A percentile compares a stretch with the other conserved stretches of the same genome.
Evolutionary conservation across 92 coral and sea anemone species (phyloP).

Genomic region (Actinernus sp.): DNA sequence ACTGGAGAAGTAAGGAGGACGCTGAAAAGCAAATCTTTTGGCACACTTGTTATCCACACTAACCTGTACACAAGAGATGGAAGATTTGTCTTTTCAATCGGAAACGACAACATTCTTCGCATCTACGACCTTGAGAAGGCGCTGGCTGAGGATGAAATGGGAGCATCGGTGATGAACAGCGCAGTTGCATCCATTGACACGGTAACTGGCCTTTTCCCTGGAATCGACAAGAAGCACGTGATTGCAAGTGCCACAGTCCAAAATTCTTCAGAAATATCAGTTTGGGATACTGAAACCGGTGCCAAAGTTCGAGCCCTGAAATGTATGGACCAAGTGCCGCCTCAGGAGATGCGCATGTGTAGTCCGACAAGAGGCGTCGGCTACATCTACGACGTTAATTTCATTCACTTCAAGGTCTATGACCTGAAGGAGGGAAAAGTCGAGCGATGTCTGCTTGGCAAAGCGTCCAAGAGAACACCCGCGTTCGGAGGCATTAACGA

Average conservation of each 20-base stretch:
- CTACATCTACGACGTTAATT: constrained; percentile 78
- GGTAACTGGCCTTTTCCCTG: constrained; percentile 51
- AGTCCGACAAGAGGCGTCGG: constrained; percentile 80
- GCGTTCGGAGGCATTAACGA: constrained; percentile 77
- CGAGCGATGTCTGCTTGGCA: constrained; percentile 77
- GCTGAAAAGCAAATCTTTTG: constrained; percentile 73
- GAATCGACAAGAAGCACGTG: constrained; percentile 79
- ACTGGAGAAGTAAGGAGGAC: constrained; percentile 63
- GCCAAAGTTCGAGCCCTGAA: constrained; percentile 69
- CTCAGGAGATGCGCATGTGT: constrained; percentile 78
- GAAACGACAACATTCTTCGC: constrained; percentile 84
- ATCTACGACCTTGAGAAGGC: constrained; percentile 82
- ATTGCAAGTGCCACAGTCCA: constrained; percentile 68
- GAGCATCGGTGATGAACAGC: constrained; percentile 17
- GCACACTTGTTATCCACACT: constrained; percentile 70
- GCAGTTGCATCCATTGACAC: constrained; percentile 71
- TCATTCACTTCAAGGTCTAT: constrained; percentile 71
- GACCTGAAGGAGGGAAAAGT: constrained; percentile 72
- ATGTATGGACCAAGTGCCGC: constrained; percentile 29
- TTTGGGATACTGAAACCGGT: constrained; percentile 76
- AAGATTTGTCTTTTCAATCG: constrained; percentile 53
- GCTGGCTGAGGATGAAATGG: constrained; percentile 64
- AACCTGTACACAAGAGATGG: constrained; percentile 73
- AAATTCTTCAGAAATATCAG: constrained; percentile 51
- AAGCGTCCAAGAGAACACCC: constrained; percentile 86